phyloP scores from a whole-genome alignment of 2,888 invertebrate genomes.

The Rotaria sp. region DNA sequence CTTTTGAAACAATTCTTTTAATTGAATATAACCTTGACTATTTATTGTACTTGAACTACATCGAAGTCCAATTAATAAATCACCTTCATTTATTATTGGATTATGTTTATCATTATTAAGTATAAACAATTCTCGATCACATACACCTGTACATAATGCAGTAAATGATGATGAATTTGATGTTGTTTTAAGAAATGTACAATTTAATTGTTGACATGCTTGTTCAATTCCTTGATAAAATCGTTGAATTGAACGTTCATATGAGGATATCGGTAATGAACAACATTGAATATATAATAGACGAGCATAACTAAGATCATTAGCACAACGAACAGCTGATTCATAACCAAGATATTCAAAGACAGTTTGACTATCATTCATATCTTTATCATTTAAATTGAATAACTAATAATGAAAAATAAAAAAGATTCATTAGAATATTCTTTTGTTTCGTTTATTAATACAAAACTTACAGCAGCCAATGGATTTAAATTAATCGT shows the following conservation, averaged over 20 bases:
- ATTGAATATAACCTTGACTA: background rate
- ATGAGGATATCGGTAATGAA: background rate
- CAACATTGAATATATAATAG: background rate
- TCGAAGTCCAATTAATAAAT: background rate
- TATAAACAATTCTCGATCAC: background rate
- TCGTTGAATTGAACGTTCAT: background rate
- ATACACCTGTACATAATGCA: background rate
- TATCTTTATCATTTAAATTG: background rate
- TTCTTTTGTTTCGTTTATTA: too few relatives aligned
- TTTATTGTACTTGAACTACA: background rate
- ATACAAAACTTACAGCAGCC: background rate
- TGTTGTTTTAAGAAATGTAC: background rate
- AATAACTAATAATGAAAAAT: background rate
- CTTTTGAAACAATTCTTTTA: constrained; percentile 19
- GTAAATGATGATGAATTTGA: background rate
- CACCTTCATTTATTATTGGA: background rate
- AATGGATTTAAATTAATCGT: background rate
- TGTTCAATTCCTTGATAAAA: constrained; percentile 25
- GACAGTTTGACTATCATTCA: background rate
- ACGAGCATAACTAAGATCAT: background rate
- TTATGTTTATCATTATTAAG: background rate
- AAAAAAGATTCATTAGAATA: too few relatives aligned
- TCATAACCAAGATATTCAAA: constrained; percentile 13
- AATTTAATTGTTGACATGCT: constrained; percentile 26
- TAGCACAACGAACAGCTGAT: background rate